A percentile compares a stretch with the other conserved stretches of the same genome.
Conservation (phyloP, 1,140 invertebrate genomes). For the Lerema accius region DNA sequence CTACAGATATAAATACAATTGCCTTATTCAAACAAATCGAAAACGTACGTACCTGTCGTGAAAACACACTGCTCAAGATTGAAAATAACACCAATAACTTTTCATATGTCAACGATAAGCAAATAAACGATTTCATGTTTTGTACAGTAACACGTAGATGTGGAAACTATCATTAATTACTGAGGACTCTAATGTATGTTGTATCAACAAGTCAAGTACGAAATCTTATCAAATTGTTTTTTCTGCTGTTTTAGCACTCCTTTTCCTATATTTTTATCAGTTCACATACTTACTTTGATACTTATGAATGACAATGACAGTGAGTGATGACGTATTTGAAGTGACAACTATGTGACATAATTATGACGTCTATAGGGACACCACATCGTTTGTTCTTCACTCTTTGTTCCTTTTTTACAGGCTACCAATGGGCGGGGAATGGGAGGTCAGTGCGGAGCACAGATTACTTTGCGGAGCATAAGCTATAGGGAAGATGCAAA, state of each 20-base stretch:
- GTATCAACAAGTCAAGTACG: slow-evolving; percentile 59
- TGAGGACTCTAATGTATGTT: neutral
- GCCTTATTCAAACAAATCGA: neutral
- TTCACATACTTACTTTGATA: no score
- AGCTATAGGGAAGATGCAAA: no score
- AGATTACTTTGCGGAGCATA: no score
- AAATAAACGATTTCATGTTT: slow-evolving; percentile 31
- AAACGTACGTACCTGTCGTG: slow-evolving; percentile 53
- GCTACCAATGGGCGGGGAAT: no score
- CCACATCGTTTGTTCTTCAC: no score
- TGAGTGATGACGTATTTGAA: no score
- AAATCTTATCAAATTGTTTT: slow-evolving; percentile 49
- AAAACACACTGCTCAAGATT: slow-evolving; percentile 41
- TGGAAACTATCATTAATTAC: slow-evolving; percentile 3
- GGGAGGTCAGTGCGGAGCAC: no score
- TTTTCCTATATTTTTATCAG: neutral
- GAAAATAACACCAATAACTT: slow-evolving; percentile 33
- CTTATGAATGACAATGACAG: no score
- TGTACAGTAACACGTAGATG: slow-evolving; percentile 1
- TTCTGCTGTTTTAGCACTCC: neutral
- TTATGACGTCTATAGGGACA: no score
- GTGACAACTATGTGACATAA: no score
- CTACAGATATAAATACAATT: no score
- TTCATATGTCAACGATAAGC: slow-evolving; percentile 18
- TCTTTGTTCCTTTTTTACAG: no score